Base-by-base conservation (phyloP, 2,888 invertebrate species). In the Teinopalpus imperialis region DNA sequence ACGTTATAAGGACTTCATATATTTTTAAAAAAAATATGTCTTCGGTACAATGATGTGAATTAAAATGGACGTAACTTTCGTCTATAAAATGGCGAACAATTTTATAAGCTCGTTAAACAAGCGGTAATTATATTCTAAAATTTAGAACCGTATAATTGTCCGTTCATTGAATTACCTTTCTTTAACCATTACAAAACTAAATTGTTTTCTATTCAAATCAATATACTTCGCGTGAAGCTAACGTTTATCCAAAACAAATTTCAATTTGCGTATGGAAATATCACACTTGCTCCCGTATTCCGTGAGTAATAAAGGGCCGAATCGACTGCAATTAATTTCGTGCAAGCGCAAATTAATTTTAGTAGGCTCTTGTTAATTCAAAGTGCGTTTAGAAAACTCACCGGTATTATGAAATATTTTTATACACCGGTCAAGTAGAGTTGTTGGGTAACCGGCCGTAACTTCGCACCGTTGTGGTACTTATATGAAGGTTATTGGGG, bases 391-490 rank as follows among this genome's bases (percentile, higher is more conserved):
- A 29, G 29, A 39, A 39, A 39, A 12, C 39, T 12, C 7, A 12
- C 27, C 29, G 20, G 20, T 9, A 9, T 40, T 40, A 40, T 23
- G 40, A 40, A 40, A 40, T 40, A 30, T 30, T 30, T 30, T 30
- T n/a, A 30, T 40, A 30, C 40, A 21, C 21, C 39, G 13, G 30
- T 7, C 30, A 9, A 40, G 8, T 40, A 8, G 9, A 21, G 20
- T 8, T 4, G 13, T 40, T 40, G 21, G 23, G 30, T 30, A 40
- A 40, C 9, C 5, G 12, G 9, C 16, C 21, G 12, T 30, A 30
- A 30, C 39, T 13, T 7, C 40, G 18, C 2, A 21, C 40, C 30
- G 9, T 40, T 40, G 30, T 30, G 10, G 40, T 20, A 30, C 40
- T 21, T 40, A 30, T 6, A 1, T 4, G 9, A 21, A 40, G 40